A percentile compares a stretch with the other conserved stretches of the same genome.
These are phyloP conservation scores for Thymelicus lineola DNA, from an alignment of 2,888 invertebrate species.

Conservation along the genomic window DNA sequence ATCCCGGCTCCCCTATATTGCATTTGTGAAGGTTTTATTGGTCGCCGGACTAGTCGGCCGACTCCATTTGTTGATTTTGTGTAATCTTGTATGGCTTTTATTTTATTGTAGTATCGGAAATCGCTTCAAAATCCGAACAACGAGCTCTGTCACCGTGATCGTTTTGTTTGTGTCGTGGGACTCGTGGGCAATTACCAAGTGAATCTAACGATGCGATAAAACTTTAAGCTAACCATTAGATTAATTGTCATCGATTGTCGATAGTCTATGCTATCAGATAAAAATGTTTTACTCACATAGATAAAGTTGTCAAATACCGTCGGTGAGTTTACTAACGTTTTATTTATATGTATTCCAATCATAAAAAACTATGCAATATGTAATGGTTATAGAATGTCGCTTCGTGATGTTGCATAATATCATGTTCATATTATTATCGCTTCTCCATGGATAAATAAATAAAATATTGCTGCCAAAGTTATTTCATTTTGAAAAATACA, in stretches of 20 bases:
- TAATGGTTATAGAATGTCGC: no score
- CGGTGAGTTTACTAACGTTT: no score
- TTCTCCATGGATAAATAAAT: no score
- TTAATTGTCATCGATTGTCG: not conserved
- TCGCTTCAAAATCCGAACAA: conserved; percentile 31
- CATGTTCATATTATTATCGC: no score
- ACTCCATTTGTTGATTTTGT: conserved; percentile 58
- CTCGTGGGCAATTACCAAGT: not conserved
- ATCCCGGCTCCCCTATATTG: conserved; percentile 77
- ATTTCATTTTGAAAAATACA: no score
- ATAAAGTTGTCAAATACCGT: no score
- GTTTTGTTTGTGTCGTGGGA: not conserved
- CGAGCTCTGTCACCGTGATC: conserved; percentile 26
- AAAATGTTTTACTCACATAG: not conserved
- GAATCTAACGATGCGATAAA: not conserved
- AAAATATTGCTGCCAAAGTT: no score
- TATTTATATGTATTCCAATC: no score
- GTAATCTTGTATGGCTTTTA: conserved; percentile 48
- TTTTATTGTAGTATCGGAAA: conserved; percentile 40
- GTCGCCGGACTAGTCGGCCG: conserved; percentile 71
- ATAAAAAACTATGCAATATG: no score
- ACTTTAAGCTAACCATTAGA: not conserved
- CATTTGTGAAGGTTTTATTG: conserved; percentile 80
- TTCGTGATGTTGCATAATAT: no score
- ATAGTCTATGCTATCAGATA: not conserved